Base-by-base conservation (phyloP, 1,140 invertebrate genomes). In the Procambarus virginalis region DNA sequence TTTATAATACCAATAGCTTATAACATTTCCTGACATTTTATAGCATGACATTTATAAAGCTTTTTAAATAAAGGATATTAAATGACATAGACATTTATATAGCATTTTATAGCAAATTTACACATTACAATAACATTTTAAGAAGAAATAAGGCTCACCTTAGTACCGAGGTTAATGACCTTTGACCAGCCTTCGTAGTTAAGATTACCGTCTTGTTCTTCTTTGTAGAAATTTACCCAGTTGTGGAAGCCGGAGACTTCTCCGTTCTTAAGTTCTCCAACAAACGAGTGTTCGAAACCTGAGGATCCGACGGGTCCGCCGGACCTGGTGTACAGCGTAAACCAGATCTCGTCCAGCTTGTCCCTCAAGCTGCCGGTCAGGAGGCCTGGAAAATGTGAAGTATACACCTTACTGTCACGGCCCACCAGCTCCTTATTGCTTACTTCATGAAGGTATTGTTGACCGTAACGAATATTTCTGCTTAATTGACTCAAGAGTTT, bases 281-380 rank as follows among this genome's bases (percentile, higher is more conserved):
- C 94, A 93, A 98, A 98, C 46, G 97, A 95, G 92, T 98, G 97
- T 93, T 98, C 97, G 93, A 98, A 98, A 2, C 97, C 97, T 48
- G 96, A 96, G 92, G 97, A 97, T 34, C 97, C 96, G 10, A 97
- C 96, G 93, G 95, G 96, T 22, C 96, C 96, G 92, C 95, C 95
- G 0, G 96, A 96, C 86, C 97, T 94, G 1, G 97, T 96, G 93
- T 97, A 98, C 90, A 97, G 94, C 5, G 95, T 92, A 86, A 94
- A 93, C 93, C 93, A 94, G 46, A 98, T 94, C 90, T 95, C 95
- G 92, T 96, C 95, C 20, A 98, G 93, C 3, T 96, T 95, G 92
- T 97, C 96, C 89, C 96, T 96, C 93, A 97, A 97, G 8, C 94
- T 94, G 70, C 94, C 94, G 4, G 94, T 93, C 81, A 91, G 70